Base-by-base conservation (phyloP, 2,797 vertebrate genomes). In the Macropodus opercularis region DNA sequence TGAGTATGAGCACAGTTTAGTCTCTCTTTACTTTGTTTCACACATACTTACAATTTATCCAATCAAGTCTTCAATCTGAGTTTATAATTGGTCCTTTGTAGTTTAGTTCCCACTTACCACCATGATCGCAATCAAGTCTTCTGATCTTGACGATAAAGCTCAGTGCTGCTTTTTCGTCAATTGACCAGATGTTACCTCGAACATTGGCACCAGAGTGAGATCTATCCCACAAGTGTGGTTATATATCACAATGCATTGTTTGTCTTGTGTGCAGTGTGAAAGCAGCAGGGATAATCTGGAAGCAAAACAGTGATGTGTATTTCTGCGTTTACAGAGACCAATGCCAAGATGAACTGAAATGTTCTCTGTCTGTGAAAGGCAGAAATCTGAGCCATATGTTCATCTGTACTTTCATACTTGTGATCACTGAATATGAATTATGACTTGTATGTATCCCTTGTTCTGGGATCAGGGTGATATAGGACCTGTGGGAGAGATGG, bases 401-500 rank as follows among this genome's bases (percentile, higher is more conserved):
- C 18, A 52, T 55, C 40, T 42, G 19, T 26, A 19, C 13, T 29
- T n/a, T 59, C 35, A 46, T 55, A 31, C 42, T 46, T 31, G 29
- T 62, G 55, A 49, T 57, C 19, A 51, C 14, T 76, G 44, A 65
- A 62, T 36, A 14, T 39, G 17, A 39, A 18, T 36, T 52, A 32
- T 29, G 38, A 63, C 44, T 72, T 22, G 34, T 66, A 31, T 75
- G 46, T 72, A 49, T 78, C 69, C 75, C 40, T 75, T 80, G 72
- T 84, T 79, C 75, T 93, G 74, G 75, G 57, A 49, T 59, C 72
- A 99, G 97, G 97, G 97, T 56, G 96, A 99, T 80, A 94, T 96
- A 94, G 97, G 97, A 75, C 86, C 90, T 17, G 49, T 92, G 22
- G 97, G 97, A 85, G 90, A 93, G 0, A 92, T 96, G 36, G 97